Evolutionary conservation across 2,888 invertebrate genomes (phyloP), one percentile per base, ranked within the genome.

Genomic region (Schizotus pectinicornis): DNA sequence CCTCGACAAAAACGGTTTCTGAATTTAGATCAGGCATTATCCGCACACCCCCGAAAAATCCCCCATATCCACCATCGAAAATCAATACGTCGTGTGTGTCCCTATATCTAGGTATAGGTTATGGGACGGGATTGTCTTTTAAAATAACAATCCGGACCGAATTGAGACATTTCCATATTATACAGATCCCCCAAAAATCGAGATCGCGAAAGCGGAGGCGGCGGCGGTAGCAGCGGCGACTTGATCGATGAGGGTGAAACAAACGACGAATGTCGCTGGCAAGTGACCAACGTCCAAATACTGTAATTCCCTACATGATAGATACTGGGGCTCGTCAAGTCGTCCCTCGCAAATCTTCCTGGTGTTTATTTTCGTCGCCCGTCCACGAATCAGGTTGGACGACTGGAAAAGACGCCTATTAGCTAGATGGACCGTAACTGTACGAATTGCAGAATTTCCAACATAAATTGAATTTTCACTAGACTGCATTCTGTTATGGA

Each of bases 401-500:
- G 43, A 52, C 54, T 70, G 72, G 37, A 61, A 62, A 66, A 68
- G 68, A 67, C 67, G 64, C 67, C 70, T 68, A 74, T 77, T 76
- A 77, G 77, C 67, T 70, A 76, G 78, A 78, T 78, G 75, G 74
- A 77, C 71, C 75, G 76, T 74, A 70, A 75, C 69, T 62, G 71
- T 71, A 74, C 67, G 74, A 76, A 75, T 77, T 73, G 76, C 75
- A 73, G 77, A 77, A 75, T 77, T 78, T 75, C 75, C 68, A 75
- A 77, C 75, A 75, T 75, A 78, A 77, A 78, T 78, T 76, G 77
- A 77, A 77, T 78, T 78, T 77, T 76, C 78, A 77, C 74, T 75
- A 77, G 74, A 77, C 61, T 76, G 75, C 68, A 63, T 71, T 61
- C 74, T 74, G 74, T 48, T 64, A 62, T 57, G 57, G 73, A 74